phyloP scores from a whole-genome alignment of 2,888 invertebrate genomes.

The Cryptophagus acutangulus region DNA sequence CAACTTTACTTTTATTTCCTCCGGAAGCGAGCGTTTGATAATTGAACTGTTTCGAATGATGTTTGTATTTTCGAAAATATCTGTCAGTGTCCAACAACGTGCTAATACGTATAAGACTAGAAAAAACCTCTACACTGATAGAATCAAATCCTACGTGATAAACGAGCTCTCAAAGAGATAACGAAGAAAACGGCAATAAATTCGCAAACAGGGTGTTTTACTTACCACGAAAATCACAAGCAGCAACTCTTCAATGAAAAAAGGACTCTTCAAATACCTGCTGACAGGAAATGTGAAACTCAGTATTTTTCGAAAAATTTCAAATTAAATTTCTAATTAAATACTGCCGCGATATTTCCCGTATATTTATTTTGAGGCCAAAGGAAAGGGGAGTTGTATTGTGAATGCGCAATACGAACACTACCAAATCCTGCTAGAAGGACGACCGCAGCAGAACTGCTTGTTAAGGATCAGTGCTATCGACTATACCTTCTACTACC shows the following conservation, averaged over 20 bases:
- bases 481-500: slow-evolving; percentile 38
- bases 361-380: background rate
- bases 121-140: slow-evolving; percentile 6
- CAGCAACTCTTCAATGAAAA: too few species aligned
- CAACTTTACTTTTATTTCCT: too few species aligned
- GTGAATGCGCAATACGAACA: background rate
- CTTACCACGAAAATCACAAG: slow-evolving; percentile 22
- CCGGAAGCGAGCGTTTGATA: too few species aligned
- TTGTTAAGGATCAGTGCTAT: slow-evolving; percentile 31
- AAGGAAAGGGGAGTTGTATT: background rate
- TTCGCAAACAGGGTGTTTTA: slow-evolving; percentile 25
- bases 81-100: slow-evolving; percentile 5
- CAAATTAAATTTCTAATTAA: too few species aligned
- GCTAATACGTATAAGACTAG: background rate
- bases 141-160: slow-evolving; percentile 14
- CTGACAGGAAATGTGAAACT: too few species aligned
- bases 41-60: too few species aligned
- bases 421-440: slow-evolving; percentile 23
- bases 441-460: slow-evolving; percentile 32
- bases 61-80: background rate
- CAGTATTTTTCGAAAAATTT: too few species aligned
- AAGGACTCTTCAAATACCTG: too few species aligned
- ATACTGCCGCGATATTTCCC: too few species aligned
- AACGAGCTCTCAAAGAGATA: slow-evolving; percentile 23
- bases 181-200: slow-evolving; percentile 22